Evolutionary conservation across 2,888 invertebrate species (phyloP).

Genomic region (Tipula helvola): DNA sequence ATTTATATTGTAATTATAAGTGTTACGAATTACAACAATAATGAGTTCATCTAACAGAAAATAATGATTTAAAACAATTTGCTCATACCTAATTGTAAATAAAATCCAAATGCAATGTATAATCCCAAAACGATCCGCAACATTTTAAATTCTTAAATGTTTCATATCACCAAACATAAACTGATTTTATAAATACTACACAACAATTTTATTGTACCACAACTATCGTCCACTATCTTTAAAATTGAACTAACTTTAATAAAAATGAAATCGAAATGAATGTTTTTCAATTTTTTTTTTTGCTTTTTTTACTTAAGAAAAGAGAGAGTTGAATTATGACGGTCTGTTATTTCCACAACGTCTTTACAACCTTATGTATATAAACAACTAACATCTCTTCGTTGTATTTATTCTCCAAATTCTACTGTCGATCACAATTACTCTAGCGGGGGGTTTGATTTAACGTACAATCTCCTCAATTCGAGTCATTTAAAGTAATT

Average conservation of each 20-base stretch:
- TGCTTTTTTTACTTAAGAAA: neutral
- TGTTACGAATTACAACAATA: neutral
- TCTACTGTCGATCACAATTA: neutral
- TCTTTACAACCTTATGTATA: neutral
- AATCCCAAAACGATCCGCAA: neutral
- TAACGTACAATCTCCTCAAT: no score
- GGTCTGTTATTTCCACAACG: neutral
- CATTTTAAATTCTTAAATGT: neutral
- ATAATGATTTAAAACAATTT: neutral
- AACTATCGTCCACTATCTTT: neutral
- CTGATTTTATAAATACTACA: neutral
- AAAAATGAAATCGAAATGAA: neutral
- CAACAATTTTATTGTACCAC: neutral
- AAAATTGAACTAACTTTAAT: neutral
- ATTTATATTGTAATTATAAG: neutral
- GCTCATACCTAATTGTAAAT: neutral
- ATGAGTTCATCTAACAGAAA: neutral
- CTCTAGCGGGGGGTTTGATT: no score
- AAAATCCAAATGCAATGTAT: neutral
- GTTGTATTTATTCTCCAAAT: neutral
- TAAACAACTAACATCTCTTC: neutral
- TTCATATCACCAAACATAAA: neutral
- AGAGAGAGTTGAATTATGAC: neutral
- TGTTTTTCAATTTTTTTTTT: neutral
- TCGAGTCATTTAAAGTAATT: no score